These are phyloP conservation scores for Alauda arvensis DNA, from an alignment of 2,797 vertebrate species.

Conservation along the genomic window DNA sequence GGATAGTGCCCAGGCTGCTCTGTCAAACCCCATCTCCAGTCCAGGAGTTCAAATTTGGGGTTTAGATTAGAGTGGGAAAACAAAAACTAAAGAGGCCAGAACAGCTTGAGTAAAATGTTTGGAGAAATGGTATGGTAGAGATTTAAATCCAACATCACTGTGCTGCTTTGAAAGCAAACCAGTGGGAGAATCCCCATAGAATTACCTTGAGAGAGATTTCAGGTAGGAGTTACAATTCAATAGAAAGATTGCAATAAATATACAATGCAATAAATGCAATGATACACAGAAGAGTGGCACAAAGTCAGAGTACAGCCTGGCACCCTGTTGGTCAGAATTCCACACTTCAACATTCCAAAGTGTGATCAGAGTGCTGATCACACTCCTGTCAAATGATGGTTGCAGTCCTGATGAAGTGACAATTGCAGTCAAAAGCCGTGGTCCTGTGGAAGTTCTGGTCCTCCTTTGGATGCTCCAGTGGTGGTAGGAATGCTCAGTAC, in stretches of 20 bases:
- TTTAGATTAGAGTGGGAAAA: background rate
- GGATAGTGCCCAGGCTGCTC: background rate
- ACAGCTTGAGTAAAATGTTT: background rate
- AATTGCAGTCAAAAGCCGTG: background rate
- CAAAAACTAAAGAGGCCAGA: background rate
- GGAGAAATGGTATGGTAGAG: background rate
- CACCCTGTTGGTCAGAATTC: background rate
- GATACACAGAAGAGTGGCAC: background rate
- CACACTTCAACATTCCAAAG: too few species aligned
- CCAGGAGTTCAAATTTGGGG: background rate
- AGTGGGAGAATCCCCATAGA: background rate
- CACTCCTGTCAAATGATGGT: background rate
- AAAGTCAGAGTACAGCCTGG: background rate
- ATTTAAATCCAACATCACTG: background rate
- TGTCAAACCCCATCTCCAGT: background rate
- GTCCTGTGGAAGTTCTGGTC: background rate
- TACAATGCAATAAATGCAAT: background rate
- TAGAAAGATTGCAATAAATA: background rate
- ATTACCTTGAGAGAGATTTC: background rate
- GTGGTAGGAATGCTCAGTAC: background rate
- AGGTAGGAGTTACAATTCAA: background rate
- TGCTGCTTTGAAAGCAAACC: background rate
- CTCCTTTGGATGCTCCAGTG: background rate
- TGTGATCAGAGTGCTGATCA: background rate
- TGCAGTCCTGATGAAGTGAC: background rate